Conservation (phyloP, 2,888 invertebrate species). For the Apodemia mormo region DNA sequence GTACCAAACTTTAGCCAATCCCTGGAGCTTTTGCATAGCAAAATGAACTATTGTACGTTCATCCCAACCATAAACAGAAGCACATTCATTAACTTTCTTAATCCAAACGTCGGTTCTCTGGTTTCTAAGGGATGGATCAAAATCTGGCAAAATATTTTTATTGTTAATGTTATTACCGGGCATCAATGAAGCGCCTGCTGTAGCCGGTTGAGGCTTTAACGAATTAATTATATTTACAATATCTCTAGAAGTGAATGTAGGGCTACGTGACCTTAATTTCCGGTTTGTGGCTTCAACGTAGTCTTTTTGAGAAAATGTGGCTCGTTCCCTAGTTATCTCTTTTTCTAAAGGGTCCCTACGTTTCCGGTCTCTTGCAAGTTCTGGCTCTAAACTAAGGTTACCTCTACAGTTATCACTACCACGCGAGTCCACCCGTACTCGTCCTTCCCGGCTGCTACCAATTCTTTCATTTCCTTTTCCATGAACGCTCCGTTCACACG, state of each 20-base stretch:
- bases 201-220: neutral
- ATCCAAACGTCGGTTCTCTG: constrained; percentile 20
- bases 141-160: neutral
- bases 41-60: constrained; percentile 26
- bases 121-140: constrained; percentile 19
- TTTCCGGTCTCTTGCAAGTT: neutral
- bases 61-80: constrained; percentile 35
- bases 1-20: constrained; percentile 30
- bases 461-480: too few species aligned
- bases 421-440: too few species aligned
- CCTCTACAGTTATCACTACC: too few species aligned
- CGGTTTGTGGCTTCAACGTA: neutral
- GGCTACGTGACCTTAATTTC: neutral
- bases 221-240: neutral
- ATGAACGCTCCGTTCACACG: too few species aligned
- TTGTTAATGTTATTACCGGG: neutral
- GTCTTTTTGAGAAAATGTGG: too few species aligned
- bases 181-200: neutral
- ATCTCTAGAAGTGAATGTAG: neutral
- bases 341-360: neutral
- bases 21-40: constrained; percentile 26
- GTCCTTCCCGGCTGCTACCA: too few species aligned
- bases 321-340: neutral
- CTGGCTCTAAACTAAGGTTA: neutral
- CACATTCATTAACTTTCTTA: constrained; percentile 28